Conservation (phyloP, 1,140 invertebrate genomes). For the Goniozus legneri region DNA sequence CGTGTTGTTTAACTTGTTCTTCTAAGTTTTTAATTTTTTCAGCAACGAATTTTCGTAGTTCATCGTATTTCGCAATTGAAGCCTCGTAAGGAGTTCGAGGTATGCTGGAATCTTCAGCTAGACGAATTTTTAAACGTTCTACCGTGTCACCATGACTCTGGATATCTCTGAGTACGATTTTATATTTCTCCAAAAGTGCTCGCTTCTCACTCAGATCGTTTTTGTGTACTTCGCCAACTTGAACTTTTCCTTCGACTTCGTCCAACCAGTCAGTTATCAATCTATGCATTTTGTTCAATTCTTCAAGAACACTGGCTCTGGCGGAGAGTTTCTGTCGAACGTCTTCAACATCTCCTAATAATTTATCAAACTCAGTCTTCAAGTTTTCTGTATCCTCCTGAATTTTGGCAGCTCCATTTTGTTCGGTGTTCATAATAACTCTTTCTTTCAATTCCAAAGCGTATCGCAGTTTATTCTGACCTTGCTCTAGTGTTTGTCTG, state of each 20-base stretch:
- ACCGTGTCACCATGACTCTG: constrained; percentile 71
- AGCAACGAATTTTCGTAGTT: constrained; percentile 63
- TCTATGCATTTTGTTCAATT: constrained; percentile 77
- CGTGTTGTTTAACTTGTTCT: constrained; percentile 81
- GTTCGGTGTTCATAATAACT: constrained; percentile 88
- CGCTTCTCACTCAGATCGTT: constrained; percentile 89
- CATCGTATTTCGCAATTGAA: constrained; percentile 68
- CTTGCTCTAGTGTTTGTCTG: constrained; percentile 82
- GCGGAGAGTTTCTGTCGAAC: constrained; percentile 68
- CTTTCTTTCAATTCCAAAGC: constrained; percentile 87
- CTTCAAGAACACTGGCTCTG: constrained; percentile 74
- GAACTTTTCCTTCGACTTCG: constrained; percentile 79
- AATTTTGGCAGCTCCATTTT: constrained; percentile 78
- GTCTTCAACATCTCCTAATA: constrained; percentile 77
- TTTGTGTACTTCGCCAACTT: constrained; percentile 65
- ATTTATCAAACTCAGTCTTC: constrained; percentile 82
- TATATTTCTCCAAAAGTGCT: constrained; percentile 79
- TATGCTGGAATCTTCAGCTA: constrained; percentile 64
- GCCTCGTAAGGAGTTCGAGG: constrained; percentile 66
- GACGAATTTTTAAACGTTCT: constrained; percentile 66
- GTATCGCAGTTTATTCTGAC: constrained; percentile 86
- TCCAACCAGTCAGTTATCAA: constrained; percentile 80
- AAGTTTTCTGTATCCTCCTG: constrained; percentile 86
- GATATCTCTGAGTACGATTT: constrained; percentile 73
- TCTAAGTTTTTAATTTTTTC: constrained; percentile 69